Conservation (phyloP, 2,888 invertebrate species). For the Caradrina clavipalpis region DNA sequence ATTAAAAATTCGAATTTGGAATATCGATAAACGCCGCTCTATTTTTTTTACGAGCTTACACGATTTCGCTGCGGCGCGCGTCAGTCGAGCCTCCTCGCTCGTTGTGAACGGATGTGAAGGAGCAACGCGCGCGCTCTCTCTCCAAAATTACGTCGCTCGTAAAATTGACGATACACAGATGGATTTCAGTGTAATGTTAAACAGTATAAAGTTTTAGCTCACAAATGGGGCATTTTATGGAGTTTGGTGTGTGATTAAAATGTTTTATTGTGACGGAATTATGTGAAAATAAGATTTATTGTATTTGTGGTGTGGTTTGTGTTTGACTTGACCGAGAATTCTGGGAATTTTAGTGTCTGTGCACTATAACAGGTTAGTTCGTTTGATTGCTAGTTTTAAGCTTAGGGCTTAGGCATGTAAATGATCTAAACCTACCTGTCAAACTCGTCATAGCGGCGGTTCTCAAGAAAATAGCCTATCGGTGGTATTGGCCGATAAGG, state of each 20-base stretch:
- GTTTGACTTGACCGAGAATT: slow-evolving; percentile 60
- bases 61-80: slow-evolving; percentile 61
- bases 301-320: slow-evolving; percentile 66
- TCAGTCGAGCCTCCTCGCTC: slow-evolving; percentile 75
- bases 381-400: slow-evolving; percentile 46
- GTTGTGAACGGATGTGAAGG: slow-evolving; percentile 43
- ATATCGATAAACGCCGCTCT: slow-evolving; percentile 67
- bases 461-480: slow-evolving; percentile 51
- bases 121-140: slow-evolving; percentile 32
- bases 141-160: slow-evolving; percentile 68
- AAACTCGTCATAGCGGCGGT: slow-evolving; percentile 28
- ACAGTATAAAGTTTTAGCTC: slow-evolving; percentile 60
- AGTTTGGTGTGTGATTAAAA: slow-evolving; percentile 70
- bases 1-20: slow-evolving; percentile 71
- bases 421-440: slow-evolving; percentile 28
- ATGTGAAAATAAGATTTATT: slow-evolving; percentile 68
- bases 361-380: slow-evolving; percentile 67
- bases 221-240: slow-evolving; percentile 65
- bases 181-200: slow-evolving; percentile 74
- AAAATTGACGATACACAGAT: slow-evolving; percentile 69
- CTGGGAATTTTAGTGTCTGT: slow-evolving; percentile 53
- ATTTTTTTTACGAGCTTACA: slow-evolving; percentile 66
- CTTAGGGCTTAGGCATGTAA: slow-evolving; percentile 26
- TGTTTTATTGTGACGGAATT: slow-evolving; percentile 69
- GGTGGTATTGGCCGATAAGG: slow-evolving; percentile 57